Conservation (phyloP, 2,113 vertebrate genomes). For the Phalacrocorax carbo region DNA sequence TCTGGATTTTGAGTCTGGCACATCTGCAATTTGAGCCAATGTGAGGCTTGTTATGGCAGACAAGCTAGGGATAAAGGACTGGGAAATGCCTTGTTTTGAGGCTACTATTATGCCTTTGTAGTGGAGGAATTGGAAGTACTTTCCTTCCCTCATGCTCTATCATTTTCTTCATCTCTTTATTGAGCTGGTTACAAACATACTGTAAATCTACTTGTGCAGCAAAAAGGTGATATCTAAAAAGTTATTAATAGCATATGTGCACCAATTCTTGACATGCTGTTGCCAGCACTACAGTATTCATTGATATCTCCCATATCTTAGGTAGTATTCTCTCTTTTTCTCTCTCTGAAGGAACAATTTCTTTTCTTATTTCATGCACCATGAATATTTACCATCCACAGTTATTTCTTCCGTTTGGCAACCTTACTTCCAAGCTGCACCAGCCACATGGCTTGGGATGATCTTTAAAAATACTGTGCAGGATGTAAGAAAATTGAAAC, state of each 20-base stretch:
- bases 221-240: background rate
- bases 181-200: background rate
- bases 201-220: background rate
- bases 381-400: background rate
- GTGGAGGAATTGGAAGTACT: background rate
- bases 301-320: background rate
- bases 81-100: background rate
- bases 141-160: background rate
- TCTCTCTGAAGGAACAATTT: background rate
- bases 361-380: background rate
- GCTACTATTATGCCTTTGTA: background rate
- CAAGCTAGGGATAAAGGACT: background rate
- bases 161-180: background rate
- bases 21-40: background rate
- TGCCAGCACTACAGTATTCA: background rate
- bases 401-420: background rate
- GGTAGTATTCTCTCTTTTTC: background rate
- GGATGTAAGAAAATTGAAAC: background rate
- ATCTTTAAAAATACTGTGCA: background rate
- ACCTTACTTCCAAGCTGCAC: background rate
- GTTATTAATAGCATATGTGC: background rate
- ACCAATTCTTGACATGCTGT: background rate
- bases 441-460: background rate
- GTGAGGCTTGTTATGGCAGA: background rate
- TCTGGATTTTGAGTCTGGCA: background rate